These are phyloP conservation scores for Molossus alvarezi DNA, from an alignment of 2,797 vertebrate species.

Conservation along the genomic window DNA sequence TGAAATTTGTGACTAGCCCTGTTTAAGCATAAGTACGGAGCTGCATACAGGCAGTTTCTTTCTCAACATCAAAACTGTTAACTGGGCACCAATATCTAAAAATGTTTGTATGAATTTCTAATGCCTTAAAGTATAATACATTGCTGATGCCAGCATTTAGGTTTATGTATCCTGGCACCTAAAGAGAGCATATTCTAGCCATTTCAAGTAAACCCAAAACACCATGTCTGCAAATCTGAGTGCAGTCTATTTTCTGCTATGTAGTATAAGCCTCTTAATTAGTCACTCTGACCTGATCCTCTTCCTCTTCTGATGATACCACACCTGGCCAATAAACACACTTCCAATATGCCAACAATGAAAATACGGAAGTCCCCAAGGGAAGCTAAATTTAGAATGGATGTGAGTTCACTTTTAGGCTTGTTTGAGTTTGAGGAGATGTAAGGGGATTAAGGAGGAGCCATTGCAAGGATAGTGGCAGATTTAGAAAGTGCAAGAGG, in stretches of 20 bases:
- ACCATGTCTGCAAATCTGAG: conserved; percentile 24
- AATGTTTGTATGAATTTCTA: conserved; percentile 55
- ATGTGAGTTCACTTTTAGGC: conserved; percentile 36
- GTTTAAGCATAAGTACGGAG: conserved; percentile 2
- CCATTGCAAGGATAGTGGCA: background rate
- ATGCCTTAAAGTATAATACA: conserved; percentile 9
- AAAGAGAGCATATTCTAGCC: background rate
- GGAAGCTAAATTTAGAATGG: conserved; percentile 34
- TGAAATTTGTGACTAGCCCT: background rate
- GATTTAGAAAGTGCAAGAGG: conserved; percentile 17
- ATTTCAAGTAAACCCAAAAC: conserved; percentile 36
- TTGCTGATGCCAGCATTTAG: conserved; percentile 17
- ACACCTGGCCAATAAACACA: conserved; percentile 18
- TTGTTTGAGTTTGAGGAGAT: background rate
- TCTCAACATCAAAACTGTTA: conserved; percentile 2
- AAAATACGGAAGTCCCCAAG: conserved; percentile 36
- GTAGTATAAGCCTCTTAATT: conserved; percentile 55
- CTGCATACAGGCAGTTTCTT: background rate
- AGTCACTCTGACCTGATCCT: background rate
- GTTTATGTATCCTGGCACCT: conserved; percentile 10
- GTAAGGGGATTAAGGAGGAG: background rate
- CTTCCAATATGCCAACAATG: conserved; percentile 13
- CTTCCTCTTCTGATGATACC: conserved; percentile 36
- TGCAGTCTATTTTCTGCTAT: conserved; percentile 25
- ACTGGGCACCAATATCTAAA: background rate